Percentiles rank a stretch among this genome's conserved stretches.
Conservation (phyloP, 2,888 invertebrate genomes). For the Autographa pulchrina region DNA sequence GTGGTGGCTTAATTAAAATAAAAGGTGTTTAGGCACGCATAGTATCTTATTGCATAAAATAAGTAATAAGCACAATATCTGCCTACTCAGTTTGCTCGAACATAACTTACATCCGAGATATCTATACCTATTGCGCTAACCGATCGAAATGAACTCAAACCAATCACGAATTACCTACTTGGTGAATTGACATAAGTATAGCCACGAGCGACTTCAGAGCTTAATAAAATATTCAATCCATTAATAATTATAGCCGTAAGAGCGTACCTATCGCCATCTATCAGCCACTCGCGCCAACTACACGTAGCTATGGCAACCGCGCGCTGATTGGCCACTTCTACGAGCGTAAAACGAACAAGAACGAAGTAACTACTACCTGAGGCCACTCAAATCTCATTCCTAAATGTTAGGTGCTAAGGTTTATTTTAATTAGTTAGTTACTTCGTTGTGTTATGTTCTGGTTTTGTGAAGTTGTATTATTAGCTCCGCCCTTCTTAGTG, state of each 20-base stretch:
- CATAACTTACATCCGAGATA: not conserved
- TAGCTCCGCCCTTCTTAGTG: slow-evolving; percentile 85
- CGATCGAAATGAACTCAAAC: slow-evolving; percentile 14
- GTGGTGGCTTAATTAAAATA: not conserved
- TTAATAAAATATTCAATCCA: slow-evolving; percentile 52
- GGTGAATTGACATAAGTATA: slow-evolving; percentile 7
- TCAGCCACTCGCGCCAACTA: slow-evolving; percentile 62
- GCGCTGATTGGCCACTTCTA: slow-evolving; percentile 86
- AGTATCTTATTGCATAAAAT: too few species aligned
- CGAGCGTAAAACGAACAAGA: slow-evolving; percentile 58
- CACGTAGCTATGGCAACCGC: slow-evolving; percentile 82
- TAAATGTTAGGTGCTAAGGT: slow-evolving; percentile 64
- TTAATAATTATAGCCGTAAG: slow-evolving; percentile 49
- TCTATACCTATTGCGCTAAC: not conserved
- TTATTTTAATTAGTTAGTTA: slow-evolving; percentile 64
- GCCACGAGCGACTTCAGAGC: slow-evolving; percentile 35
- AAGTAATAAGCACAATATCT: too few species aligned
- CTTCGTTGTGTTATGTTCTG: slow-evolving; percentile 58
- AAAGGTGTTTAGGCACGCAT: not conserved
- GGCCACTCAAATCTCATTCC: slow-evolving; percentile 72
- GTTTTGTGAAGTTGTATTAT: slow-evolving; percentile 69
- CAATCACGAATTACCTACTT: slow-evolving; percentile 26
- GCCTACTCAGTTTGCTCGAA: too few species aligned
- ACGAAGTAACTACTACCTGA: slow-evolving; percentile 68
- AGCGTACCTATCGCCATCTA: slow-evolving; percentile 79